phyloP scores from a whole-genome alignment of 2,888 invertebrate species.

The Parnassius mnemosyne region DNA sequence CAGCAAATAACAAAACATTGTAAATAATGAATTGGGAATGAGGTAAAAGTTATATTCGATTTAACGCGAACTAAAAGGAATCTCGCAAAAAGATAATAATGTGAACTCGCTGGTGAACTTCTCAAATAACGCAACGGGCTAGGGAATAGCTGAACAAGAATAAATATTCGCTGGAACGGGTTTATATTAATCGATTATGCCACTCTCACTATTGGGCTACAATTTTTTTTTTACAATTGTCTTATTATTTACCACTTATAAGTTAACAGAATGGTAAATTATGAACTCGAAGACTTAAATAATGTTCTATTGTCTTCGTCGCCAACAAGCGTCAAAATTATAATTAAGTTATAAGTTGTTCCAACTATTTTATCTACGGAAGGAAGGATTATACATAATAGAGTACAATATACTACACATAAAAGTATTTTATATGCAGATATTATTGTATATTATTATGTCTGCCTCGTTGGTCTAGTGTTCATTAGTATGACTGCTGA shows the following conservation, averaged over 20 bases:
- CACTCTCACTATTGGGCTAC: neutral
- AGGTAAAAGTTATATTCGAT: constrained; percentile 28
- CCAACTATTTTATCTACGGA: no score
- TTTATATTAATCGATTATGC: neutral
- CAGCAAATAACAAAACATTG: constrained; percentile 7
- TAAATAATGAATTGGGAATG: constrained; percentile 26
- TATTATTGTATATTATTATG: neutral
- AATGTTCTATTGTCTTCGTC: no score
- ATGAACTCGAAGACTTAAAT: no score
- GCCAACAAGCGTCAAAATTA: no score
- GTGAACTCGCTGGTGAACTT: constrained; percentile 28
- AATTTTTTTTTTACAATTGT: no score
- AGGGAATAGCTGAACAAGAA: constrained; percentile 21
- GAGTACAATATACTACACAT: no score
- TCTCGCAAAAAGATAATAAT: constrained; percentile 31
- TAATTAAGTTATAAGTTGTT: no score
- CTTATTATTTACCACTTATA: no score
- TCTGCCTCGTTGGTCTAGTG: neutral
- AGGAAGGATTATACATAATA: no score
- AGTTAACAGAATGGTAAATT: no score
- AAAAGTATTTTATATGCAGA: no score
- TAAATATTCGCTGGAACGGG: constrained; percentile 20
- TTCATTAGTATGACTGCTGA: neutral
- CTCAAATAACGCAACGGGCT: constrained; percentile 26
- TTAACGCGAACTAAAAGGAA: constrained; percentile 26